Conservation (phyloP, 2,888 invertebrate genomes). For the Xanthostigma xanthostigma region DNA sequence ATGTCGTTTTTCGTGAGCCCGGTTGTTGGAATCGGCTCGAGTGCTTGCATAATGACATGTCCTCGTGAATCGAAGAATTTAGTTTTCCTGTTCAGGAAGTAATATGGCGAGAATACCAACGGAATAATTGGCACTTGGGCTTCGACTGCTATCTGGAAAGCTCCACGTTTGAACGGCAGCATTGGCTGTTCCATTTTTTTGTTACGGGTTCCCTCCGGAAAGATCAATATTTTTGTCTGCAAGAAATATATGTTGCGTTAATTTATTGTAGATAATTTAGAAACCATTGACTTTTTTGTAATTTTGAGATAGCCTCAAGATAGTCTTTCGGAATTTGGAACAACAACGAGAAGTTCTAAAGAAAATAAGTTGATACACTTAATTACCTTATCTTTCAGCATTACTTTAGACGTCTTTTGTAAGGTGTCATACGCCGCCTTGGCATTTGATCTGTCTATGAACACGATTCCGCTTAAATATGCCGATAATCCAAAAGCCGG, state of each 20-base stretch:
- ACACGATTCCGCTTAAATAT: conserved; percentile 66
- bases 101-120: conserved; percentile 73
- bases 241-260: conserved; percentile 14
- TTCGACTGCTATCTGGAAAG: conserved; percentile 81
- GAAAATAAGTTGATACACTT: neutral
- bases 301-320: no score
- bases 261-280: no score
- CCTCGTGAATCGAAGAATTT: conserved; percentile 38
- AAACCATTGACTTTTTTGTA: no score
- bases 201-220: conserved; percentile 86
- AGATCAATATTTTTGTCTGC: conserved; percentile 66
- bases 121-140: conserved; percentile 78
- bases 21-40: neutral
- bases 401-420: conserved; percentile 45
- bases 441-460: conserved; percentile 65
- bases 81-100: conserved; percentile 46
- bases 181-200: conserved; percentile 54
- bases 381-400: conserved; percentile 44
- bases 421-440: conserved; percentile 54
- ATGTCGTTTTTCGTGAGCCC: neutral
- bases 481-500: conserved; percentile 70
- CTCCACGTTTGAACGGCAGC: conserved; percentile 88
- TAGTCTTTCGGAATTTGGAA: no score
- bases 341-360: no score
- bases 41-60: neutral